Percentiles rank a stretch among this genome's conserved stretches.
phyloP scores from a whole-genome alignment of 2,888 invertebrate species.

The Ectemnius cavifrons region DNA sequence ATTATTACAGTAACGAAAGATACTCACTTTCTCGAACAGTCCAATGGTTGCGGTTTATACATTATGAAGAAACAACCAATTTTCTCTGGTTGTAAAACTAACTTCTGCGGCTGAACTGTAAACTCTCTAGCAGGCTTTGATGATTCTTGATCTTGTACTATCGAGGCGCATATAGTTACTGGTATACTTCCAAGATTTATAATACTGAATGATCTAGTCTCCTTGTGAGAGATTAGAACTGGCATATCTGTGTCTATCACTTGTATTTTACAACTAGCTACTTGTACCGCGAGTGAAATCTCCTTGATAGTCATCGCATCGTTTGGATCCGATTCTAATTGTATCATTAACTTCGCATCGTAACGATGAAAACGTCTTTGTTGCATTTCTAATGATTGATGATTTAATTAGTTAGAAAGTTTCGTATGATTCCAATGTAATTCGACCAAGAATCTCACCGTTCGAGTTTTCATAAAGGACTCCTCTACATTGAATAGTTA shows the following conservation, averaged over 20 bases:
- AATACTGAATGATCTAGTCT: slow-evolving; percentile 62
- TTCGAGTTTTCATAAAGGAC: slow-evolving; percentile 24
- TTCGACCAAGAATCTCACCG: background rate
- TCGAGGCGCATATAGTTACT: slow-evolving; percentile 48
- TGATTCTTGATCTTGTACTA: slow-evolving; percentile 55
- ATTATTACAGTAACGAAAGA: background rate
- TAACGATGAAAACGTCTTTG: slow-evolving; percentile 34
- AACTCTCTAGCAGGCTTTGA: slow-evolving; percentile 53
- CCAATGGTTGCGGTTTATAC: slow-evolving; percentile 59
- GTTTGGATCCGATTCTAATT: slow-evolving; percentile 51
- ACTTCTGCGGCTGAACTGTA: slow-evolving; percentile 60
- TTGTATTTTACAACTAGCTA: slow-evolving; percentile 64
- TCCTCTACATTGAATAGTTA: slow-evolving; percentile 64
- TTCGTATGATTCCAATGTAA: background rate
- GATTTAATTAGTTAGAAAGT: background rate
- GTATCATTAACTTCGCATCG: slow-evolving; percentile 55
- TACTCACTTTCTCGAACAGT: slow-evolving; percentile 58
- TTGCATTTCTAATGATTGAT: slow-evolving; percentile 18
- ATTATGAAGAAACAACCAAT: slow-evolving; percentile 60
- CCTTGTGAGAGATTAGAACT: slow-evolving; percentile 57
- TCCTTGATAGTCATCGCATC: slow-evolving; percentile 62
- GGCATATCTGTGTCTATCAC: slow-evolving; percentile 64
- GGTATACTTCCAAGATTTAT: slow-evolving; percentile 64
- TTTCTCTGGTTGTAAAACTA: slow-evolving; percentile 60
- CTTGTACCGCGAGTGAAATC: slow-evolving; percentile 60